phyloP scores from a whole-genome alignment of 92 coral and sea anemone species.

The Heliopora coerulea region DNA sequence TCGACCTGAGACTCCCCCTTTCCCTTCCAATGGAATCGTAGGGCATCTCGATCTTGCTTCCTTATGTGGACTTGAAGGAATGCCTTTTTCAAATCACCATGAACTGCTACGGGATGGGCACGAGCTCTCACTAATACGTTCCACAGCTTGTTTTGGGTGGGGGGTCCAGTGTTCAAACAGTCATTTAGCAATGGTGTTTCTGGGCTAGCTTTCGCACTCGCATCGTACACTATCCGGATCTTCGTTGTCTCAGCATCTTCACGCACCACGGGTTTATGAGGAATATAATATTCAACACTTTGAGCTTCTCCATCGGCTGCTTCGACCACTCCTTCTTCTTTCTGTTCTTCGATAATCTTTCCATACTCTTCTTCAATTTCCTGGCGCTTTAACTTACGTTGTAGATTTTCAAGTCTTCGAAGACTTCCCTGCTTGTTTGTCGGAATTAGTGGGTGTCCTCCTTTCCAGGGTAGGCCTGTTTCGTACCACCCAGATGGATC shows the following conservation, averaged over 20 bases:
- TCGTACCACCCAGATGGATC: too few species aligned
- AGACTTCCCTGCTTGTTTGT: slow-evolving; percentile 52
- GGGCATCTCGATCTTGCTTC: too few species aligned
- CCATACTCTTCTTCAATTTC: slow-evolving; percentile 51
- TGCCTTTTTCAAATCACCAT: too few species aligned
- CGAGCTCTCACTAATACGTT: slow-evolving; percentile 49
- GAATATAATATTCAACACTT: slow-evolving; percentile 54
- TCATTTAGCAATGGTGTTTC: slow-evolving; percentile 40
- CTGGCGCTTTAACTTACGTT: slow-evolving; percentile 13
- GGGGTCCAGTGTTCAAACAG: slow-evolving; percentile 58
- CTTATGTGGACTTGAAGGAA: too few species aligned
- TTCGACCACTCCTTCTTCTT: slow-evolving; percentile 57
- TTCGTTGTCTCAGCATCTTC: slow-evolving; percentile 62
- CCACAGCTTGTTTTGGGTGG: slow-evolving; percentile 56
- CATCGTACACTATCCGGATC: slow-evolving; percentile 59
- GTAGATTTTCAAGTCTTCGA: slow-evolving; percentile 24
- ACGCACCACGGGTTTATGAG: slow-evolving; percentile 57
- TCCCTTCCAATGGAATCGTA: too few species aligned
- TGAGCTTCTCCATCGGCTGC: slow-evolving; percentile 47
- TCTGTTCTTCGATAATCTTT: slow-evolving; percentile 56
- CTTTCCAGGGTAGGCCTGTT: slow-evolving; percentile 58
- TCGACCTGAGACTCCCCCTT: too few species aligned
- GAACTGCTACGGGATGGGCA: too few species aligned
- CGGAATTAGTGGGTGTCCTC: slow-evolving; percentile 44
- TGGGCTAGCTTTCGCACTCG: slow-evolving; percentile 37